Percentiles rank a stretch among this genome's conserved stretches.
phyloP scores from a whole-genome alignment of 1,140 invertebrate species.

The Saxidomus purpurata region DNA sequence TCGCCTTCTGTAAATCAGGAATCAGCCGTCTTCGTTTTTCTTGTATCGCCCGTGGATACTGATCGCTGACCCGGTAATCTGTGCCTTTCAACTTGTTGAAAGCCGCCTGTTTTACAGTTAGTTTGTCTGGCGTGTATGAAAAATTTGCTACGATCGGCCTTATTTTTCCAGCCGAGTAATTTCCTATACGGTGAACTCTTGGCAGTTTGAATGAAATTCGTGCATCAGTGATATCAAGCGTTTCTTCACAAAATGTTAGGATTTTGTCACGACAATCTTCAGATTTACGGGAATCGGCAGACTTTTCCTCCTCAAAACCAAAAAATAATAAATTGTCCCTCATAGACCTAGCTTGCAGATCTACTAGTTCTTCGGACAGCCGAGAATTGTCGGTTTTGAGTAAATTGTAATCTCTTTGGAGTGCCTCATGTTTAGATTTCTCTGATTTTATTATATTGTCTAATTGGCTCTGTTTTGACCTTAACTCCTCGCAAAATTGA shows the following conservation, averaged over 20 bases:
- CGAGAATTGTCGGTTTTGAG: background rate
- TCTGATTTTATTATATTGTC: background rate
- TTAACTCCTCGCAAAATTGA: slow-evolving; percentile 9
- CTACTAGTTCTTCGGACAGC: background rate
- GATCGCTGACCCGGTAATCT: slow-evolving; percentile 6
- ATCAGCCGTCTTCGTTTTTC: background rate
- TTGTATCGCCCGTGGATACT: background rate
- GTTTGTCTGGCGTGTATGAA: background rate
- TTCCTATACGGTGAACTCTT: background rate
- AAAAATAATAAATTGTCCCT: slow-evolving; percentile 29
- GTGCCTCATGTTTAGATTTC: background rate
- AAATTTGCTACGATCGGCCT: background rate
- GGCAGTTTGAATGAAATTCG: background rate
- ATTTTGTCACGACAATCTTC: slow-evolving; percentile 3
- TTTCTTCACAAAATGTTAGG: background rate
- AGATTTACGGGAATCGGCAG: background rate
- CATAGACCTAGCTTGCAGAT: slow-evolving; percentile 29
- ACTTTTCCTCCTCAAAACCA: background rate
- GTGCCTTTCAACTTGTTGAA: background rate
- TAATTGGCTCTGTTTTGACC: background rate
- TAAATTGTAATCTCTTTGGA: background rate
- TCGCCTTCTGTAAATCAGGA: background rate
- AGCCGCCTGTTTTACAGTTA: background rate
- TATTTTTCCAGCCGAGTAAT: background rate
- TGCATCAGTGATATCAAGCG: background rate